A percentile compares a stretch with the other conserved stretches of the same genome.
These are phyloP conservation scores for Pteronotus mesoamericanus DNA, from an alignment of 2,797 vertebrate species.

Conservation along the genomic window DNA sequence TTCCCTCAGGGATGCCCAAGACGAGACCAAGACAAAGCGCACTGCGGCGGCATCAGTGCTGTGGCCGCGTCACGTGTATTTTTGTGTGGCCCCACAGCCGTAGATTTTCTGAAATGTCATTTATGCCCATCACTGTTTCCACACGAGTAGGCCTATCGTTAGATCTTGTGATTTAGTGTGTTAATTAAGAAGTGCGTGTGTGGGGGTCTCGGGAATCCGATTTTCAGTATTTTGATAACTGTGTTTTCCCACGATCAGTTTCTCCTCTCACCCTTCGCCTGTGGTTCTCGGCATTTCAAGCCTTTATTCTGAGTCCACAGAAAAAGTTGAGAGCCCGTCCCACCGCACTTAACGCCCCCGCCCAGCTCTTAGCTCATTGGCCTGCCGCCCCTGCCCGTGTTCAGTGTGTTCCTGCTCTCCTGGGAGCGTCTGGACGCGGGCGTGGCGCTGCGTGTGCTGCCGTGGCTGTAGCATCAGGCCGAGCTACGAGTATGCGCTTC, in stretches of 20 bases:
- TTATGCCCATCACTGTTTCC: background rate
- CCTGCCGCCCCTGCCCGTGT: background rate
- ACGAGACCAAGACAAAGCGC: too few relatives aligned
- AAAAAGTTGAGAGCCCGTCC: background rate
- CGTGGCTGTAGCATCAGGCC: rapidly evolving
- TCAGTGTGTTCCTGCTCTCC: rapidly evolving
- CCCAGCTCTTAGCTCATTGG: rapidly evolving
- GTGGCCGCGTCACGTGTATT: rapidly evolving
- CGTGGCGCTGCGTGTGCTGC: background rate
- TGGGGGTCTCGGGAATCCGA: background rate
- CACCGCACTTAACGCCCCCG: rapidly evolving
- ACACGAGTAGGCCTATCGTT: too few relatives aligned
- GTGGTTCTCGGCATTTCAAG: background rate
- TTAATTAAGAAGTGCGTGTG: background rate
- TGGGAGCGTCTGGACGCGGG: rapidly evolving
- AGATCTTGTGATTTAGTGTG: background rate
- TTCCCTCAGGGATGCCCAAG: rapidly evolving
- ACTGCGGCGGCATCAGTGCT: rapidly evolving
- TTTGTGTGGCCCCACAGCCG: background rate
- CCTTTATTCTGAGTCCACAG: background rate
- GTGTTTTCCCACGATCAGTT: background rate
- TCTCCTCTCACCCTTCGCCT: background rate
- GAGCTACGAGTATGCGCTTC: rapidly evolving
- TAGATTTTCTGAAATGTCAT: background rate
- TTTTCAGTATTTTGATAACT: background rate